These are phyloP conservation scores for Patella vulgata DNA, from an alignment of 1,140 invertebrate genomes.

Conservation along the genomic window DNA sequence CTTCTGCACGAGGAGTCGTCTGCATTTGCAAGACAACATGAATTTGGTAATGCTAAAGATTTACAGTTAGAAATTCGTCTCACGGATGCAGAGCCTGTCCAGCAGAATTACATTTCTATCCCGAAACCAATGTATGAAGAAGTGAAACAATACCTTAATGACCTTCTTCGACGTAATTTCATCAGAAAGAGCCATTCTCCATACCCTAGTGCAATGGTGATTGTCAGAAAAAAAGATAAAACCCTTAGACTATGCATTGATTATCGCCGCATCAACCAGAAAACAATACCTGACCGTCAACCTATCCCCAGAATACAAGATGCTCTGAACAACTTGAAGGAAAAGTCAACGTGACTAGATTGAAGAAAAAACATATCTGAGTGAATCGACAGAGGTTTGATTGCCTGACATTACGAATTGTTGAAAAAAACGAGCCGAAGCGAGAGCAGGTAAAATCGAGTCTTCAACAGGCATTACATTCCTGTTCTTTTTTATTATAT, in stretches of 20 bases:
- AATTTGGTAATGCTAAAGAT: constrained; percentile 13
- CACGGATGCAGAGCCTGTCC: constrained; percentile 19
- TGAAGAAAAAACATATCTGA: no score
- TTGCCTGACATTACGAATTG: no score
- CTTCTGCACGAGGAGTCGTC: constrained; percentile 15
- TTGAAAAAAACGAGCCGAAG: no score
- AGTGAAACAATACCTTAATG: constrained; percentile 24
- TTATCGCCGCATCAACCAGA: background rate
- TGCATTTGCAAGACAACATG: constrained; percentile 17
- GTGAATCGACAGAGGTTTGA: no score
- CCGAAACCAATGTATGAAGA: constrained; percentile 22
- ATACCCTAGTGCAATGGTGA: constrained; percentile 26
- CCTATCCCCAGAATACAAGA: constrained; percentile 23
- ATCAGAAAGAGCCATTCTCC: constrained; percentile 7
- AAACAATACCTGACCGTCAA: background rate
- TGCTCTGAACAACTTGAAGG: constrained; percentile 12
- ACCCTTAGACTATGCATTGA: constrained; percentile 8
- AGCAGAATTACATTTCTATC: constrained; percentile 10
- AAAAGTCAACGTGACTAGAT: no score
- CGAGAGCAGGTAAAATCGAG: no score
- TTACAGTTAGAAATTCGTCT: constrained; percentile 25
- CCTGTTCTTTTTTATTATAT: no score
- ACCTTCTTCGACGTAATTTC: constrained; percentile 13
- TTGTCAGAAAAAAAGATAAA: constrained; percentile 25
- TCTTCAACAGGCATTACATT: no score